phyloP scores from a whole-genome alignment of 2,797 vertebrate genomes.

The Morus bassanus region DNA sequence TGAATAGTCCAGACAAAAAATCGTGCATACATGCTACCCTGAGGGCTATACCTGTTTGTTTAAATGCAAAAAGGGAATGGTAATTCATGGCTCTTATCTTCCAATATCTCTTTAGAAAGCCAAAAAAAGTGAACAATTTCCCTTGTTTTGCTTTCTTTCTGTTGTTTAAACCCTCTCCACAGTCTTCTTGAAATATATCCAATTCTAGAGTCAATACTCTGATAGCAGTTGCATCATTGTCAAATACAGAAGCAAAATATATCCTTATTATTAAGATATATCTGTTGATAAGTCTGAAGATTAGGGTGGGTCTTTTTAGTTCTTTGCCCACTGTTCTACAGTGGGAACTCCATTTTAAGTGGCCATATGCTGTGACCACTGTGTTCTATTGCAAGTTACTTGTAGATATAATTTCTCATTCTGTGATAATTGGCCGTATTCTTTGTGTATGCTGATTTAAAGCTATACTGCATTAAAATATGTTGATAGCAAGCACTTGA shows the following conservation, averaged over 20 bases:
- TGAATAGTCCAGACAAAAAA: background rate
- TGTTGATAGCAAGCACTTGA: background rate
- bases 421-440: background rate
- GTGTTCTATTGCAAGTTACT: background rate
- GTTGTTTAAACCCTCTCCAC: background rate
- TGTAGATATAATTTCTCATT: background rate
- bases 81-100: too few species aligned
- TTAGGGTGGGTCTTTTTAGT: background rate
- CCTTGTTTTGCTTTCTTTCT: fast-evolving
- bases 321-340: background rate
- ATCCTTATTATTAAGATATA: background rate
- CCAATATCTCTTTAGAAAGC: too few species aligned
- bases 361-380: background rate
- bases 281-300: background rate
- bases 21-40: background rate
- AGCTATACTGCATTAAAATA: background rate
- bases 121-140: too few species aligned
- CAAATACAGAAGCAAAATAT: background rate
- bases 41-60: background rate
- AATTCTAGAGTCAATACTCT: background rate
- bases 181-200: background rate
- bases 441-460: background rate
- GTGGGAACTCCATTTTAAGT: background rate
- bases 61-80: too few species aligned
- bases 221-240: background rate